Base-by-base conservation (phyloP, 2,113 vertebrate genomes). In the Podarcis cretensis region DNA sequence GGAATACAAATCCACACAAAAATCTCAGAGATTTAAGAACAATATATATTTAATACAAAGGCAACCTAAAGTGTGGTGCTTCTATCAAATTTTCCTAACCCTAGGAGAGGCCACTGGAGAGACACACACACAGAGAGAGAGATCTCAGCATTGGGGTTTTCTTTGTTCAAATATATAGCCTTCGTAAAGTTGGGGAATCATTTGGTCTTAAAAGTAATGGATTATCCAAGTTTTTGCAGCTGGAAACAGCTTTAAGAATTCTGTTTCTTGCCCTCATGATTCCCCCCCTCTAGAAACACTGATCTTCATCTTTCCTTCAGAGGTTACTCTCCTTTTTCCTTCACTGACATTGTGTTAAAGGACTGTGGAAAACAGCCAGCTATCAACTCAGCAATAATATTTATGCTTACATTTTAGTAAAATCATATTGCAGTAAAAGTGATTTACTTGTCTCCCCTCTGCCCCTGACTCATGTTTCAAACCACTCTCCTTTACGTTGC, bases 391-490 rank as follows among this genome's bases (percentile, higher is more conserved):
- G 79, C 82, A 83, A 85, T 30, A 27, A 2, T 16, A n/a, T 73
- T 81, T 76, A 10, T 81, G 3, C 1, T 87, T n/a, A 48, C 66
- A 77, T 32, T 32, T 89, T 87, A 90, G 68, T 37, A 86, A 90
- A 91, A 92, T 63, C 90, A 91, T 80, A 79, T 48, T 2, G 40
- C 81, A 81, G 88, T 83, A 89, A 8, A 27, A 85, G 30, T 63
- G 14, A 83, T 90, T 91, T 66, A 54, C 43, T 85, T 73, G 59
- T 65, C n/a, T 85, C 23, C 76, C 82, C 14, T 87, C 81, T 16
- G 80, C 9, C 89, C 9, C 27, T 85, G 69, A 90, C 0, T 9
- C 69, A 68, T 57, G 30, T 89, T 93, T 90, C 40, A 91, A 73
- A 77, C 69, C 40, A 66, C n/a, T 86, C 40, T 86, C 71, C n/a